Evolutionary conservation across 2,113 vertebrate species (phyloP).

Genomic region (Siniperca chuatsi): DNA sequence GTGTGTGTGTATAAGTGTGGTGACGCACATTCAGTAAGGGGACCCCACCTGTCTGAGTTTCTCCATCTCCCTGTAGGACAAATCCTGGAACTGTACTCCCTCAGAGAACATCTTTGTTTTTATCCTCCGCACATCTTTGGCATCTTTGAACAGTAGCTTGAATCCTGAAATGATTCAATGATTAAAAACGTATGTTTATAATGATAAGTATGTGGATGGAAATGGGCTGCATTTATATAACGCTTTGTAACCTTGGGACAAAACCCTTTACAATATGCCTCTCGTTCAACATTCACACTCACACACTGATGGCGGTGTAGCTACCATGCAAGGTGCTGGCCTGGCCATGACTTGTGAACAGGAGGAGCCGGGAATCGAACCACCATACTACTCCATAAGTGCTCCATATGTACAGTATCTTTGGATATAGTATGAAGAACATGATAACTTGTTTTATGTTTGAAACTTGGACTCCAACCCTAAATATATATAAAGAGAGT

Average conservation of each 20-base stretch:
- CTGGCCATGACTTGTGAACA: neutral
- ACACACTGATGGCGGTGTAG: neutral
- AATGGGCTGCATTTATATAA: neutral
- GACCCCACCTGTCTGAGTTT: conserved; percentile 89
- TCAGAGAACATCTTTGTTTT: conserved; percentile 79
- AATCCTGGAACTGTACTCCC: conserved; percentile 79
- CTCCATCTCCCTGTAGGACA: conserved; percentile 95
- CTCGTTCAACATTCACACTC: no score
- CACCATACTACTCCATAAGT: neutral
- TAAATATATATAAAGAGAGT: no score
- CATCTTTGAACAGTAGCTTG: conserved; percentile 85
- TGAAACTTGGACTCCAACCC: neutral
- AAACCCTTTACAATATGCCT: no score
- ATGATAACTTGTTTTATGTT: neutral
- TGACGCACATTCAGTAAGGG: neutral
- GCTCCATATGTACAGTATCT: neutral
- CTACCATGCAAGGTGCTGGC: neutral
- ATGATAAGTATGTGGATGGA: neutral
- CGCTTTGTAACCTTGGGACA: no score
- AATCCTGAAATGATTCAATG: conserved; percentile 81
- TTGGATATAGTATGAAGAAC: neutral
- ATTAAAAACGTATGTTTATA: neutral
- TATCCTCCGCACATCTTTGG: conserved; percentile 86
- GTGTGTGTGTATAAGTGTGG: neutral
- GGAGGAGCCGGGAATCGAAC: neutral